These are phyloP conservation scores for Bradysia coprophila DNA, from an alignment of 1,140 invertebrate species.

Conservation along the genomic window DNA sequence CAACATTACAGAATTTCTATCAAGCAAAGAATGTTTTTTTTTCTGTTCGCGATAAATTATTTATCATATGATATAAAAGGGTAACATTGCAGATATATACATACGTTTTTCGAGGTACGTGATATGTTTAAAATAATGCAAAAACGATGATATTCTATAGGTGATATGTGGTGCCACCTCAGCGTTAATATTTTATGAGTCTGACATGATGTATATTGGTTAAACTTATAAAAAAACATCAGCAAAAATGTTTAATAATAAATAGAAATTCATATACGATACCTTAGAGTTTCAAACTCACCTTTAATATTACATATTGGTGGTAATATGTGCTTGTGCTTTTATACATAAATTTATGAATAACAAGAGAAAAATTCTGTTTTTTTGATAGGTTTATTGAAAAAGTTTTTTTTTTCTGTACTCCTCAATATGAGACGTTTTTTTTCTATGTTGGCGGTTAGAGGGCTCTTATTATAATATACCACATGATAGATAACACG, in stretches of 20 bases:
- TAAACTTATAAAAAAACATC: not conserved
- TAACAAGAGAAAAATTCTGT: not conserved
- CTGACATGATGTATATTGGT: not conserved
- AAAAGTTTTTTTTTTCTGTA: no score
- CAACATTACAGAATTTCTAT: no score
- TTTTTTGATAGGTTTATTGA: not conserved
- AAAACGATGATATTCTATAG: not conserved
- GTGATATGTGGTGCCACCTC: not conserved
- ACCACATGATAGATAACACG: no score
- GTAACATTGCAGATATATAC: no score
- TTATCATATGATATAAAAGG: no score
- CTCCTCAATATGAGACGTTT: no score
- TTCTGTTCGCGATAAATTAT: no score
- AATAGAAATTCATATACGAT: not conserved
- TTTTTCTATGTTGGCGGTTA: no score
- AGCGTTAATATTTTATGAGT: not conserved
- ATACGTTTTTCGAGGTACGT: no score
- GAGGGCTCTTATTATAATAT: no score
- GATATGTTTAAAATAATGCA: not conserved
- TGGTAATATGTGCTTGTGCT: not conserved
- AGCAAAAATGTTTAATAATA: not conserved
- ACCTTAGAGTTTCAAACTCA: not conserved
- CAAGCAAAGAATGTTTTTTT: no score
- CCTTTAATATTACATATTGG: not conserved
- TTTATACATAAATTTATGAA: not conserved